phyloP scores from a whole-genome alignment of 2,797 vertebrate species.

The Geotrypetes seraphini region DNA sequence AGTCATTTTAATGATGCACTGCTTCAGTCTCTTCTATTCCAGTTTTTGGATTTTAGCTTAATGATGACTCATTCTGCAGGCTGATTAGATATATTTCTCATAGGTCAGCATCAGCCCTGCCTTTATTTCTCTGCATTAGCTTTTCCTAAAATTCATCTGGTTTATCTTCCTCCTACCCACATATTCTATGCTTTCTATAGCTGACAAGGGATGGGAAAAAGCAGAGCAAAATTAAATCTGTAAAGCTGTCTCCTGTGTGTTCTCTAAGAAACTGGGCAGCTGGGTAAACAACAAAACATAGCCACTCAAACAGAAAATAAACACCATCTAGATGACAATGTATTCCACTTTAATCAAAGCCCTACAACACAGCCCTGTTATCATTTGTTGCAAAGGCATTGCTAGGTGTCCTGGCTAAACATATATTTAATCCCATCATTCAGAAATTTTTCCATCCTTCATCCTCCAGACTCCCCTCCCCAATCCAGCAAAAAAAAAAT shows the following conservation, averaged over 20 bases:
- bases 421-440: no score
- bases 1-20: no score
- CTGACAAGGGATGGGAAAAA: slow-evolving; percentile 9
- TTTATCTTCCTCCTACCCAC: slow-evolving; percentile 26
- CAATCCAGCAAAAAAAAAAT: no score
- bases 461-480: no score
- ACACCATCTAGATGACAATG: no score
- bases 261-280: slow-evolving; percentile 6
- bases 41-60: slow-evolving; percentile 18
- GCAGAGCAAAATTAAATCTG: slow-evolving; percentile 11
- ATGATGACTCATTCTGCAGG: slow-evolving; percentile 32
- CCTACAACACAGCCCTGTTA: no score
- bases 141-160: slow-evolving; percentile 19
- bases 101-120: slow-evolving; percentile 21
- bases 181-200: background rate
- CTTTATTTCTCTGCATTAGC: slow-evolving; percentile 8
- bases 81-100: slow-evolving; percentile 8
- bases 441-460: no score
- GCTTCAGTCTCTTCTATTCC: slow-evolving; percentile 23
- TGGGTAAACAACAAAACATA: slow-evolving; percentile 8
- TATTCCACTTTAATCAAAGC: no score
- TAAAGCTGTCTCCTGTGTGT: slow-evolving; percentile 14
- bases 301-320: no score
- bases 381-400: no score
- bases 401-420: no score